Evolutionary conservation across 2,113 vertebrate genomes (phyloP), one percentile per base, ranked within the genome.

Genomic region (Megaleporinus macrocephalus): DNA sequence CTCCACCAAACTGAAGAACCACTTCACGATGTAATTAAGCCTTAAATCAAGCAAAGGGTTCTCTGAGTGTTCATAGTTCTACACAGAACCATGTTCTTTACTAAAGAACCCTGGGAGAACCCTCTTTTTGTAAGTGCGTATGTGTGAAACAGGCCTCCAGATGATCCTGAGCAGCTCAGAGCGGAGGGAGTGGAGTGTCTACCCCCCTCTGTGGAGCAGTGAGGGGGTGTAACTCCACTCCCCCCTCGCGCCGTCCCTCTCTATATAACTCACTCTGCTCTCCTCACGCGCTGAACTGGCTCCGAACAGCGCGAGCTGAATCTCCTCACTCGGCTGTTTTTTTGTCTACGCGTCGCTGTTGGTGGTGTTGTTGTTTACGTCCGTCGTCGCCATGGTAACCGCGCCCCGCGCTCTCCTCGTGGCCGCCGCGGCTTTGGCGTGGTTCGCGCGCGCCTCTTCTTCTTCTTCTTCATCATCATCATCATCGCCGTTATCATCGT

Each of bases 351-450:
- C 15, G 14, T 4, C 14, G 10, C n/a, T 22, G 10, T 47, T 51
- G 7, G 27, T 27, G 7, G 20, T 18, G 53, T 59, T 36, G 51
- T 51, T 30, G 27, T 5, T 74, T 62, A 72, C n/a, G 71, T 53
- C 79, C 75, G 69, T 20, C 77, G 26, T 82, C 22, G 22, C 57
- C 82, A 96, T 97, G 96, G 94, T 93, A 86, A 86, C 81, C 82
- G 86, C 90, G 86, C 88, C 93, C 72, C 85, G 89, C 85, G 87
- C 90, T 81, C 91, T 96, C 78, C 94, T 93, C 93, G 84, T 93
- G 83, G 90, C 85, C 86, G 90, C 91, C 66, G 87, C 89, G 79
- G 79, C 57, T 2, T 13, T 92, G 27, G 78, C 84, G 57, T 87
- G 91, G 57, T n/a, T 24, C 57, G 57, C 57, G 57, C 57, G 57